These are phyloP conservation scores for Bombyx mandarina DNA, from an alignment of 1,140 invertebrate genomes.

Conservation along the genomic window DNA sequence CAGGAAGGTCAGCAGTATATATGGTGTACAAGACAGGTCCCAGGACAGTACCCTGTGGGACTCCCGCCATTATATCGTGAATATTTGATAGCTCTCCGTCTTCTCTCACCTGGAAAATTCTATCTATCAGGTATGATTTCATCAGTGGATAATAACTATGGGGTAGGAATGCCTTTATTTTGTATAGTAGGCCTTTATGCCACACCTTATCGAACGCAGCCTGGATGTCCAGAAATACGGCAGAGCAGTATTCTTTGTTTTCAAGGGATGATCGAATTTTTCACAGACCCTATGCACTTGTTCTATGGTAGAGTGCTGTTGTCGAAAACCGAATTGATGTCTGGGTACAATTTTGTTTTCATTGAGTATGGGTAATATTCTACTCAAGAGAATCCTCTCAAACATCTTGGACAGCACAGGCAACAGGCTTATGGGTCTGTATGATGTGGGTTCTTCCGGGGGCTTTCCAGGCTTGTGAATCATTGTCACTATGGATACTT, in stretches of 20 bases:
- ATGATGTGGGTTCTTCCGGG: slow-evolving; percentile 8
- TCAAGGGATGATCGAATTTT: slow-evolving; percentile 5
- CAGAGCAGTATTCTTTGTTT: slow-evolving; percentile 8
- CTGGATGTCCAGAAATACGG: slow-evolving; percentile 9
- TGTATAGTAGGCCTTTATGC: slow-evolving; percentile 3
- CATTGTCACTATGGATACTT: no score
- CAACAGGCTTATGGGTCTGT: slow-evolving; percentile 14
- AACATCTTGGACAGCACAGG: slow-evolving; percentile 10
- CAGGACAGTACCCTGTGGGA: no score
- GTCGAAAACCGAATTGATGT: slow-evolving; percentile 17
- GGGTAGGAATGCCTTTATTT: not conserved
- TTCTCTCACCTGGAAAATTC: no score
- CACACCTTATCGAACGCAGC: slow-evolving; percentile 9
- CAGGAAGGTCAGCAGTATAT: no score
- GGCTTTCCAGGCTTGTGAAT: no score
- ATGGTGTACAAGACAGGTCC: no score
- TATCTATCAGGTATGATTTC: no score
- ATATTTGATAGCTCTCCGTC: no score
- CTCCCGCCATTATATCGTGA: no score
- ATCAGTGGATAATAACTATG: no score
- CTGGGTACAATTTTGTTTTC: slow-evolving; percentile 7
- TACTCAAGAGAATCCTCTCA: slow-evolving; percentile 6
- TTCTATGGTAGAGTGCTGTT: slow-evolving; percentile 5
- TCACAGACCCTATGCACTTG: slow-evolving; percentile 9
- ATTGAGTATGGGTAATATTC: slow-evolving; percentile 5